Conservation (phyloP, 2,888 invertebrate genomes). For the Anodontia alba region DNA sequence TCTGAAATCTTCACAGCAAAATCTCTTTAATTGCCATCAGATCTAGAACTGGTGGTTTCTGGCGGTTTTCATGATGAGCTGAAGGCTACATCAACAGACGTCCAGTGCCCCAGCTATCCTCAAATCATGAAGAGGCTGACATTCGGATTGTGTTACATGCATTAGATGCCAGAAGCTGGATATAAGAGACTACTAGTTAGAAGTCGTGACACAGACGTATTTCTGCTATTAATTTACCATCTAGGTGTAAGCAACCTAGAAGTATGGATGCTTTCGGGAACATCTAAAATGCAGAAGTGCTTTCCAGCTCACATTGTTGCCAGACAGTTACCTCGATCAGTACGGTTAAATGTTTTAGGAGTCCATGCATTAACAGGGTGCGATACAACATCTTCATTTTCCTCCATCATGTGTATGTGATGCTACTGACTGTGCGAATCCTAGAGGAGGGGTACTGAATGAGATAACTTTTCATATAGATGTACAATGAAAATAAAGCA, state of each 20-base stretch:
- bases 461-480: neutral
- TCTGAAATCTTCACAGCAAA: neutral
- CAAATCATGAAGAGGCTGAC: slow-evolving; percentile 22
- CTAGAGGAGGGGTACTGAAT: neutral
- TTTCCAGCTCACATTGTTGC: slow-evolving; percentile 1
- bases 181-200: neutral
- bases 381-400: slow-evolving; percentile 25
- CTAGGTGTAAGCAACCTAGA: neutral
- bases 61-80: neutral
- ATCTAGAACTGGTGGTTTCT: neutral
- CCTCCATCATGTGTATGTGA: slow-evolving; percentile 24
- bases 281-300: slow-evolving; percentile 6
- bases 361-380: slow-evolving; percentile 37
- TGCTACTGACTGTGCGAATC: slow-evolving; percentile 21
- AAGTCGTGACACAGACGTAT: slow-evolving; percentile 2
- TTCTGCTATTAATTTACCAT: slow-evolving; percentile 26
- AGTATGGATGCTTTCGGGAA: slow-evolving; percentile 39
- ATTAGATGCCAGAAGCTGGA: neutral
- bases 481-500: neutral
- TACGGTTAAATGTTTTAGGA: neutral
- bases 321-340: neutral
- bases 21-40: neutral
- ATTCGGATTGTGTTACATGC: slow-evolving; percentile 11
- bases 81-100: slow-evolving; percentile 10
- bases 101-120: neutral